Evolutionary conservation across 2,797 vertebrate genomes (phyloP).

Genomic region (Oryzias sinensis): DNA sequence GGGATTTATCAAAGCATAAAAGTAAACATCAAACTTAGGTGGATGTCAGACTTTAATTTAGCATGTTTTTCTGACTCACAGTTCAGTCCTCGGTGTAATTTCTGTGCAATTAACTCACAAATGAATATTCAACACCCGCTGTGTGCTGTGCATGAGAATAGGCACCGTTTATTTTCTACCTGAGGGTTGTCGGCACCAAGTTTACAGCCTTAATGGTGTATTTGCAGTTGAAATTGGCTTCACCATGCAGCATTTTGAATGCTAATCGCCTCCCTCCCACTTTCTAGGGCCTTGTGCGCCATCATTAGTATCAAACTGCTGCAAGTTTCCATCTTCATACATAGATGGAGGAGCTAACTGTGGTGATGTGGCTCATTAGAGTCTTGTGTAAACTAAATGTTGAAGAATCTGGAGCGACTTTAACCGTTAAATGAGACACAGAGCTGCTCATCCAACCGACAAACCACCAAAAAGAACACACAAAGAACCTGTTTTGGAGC

Average conservation of each 20-base stretch:
- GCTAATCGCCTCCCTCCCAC: constrained; percentile 1
- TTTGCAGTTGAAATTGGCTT: constrained; percentile 27
- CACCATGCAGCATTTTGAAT: constrained; percentile 35
- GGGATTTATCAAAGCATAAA: neutral
- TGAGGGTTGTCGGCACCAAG: constrained; percentile 20
- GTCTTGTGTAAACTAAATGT: constrained; percentile 2
- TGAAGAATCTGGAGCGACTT: constrained; percentile 14
- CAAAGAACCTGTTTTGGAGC: constrained; percentile 13
- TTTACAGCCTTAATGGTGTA: constrained; percentile 35
- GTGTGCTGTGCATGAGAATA: constrained; percentile 29
- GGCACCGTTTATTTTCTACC: constrained; percentile 35
- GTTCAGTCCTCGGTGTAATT: constrained; percentile 24
- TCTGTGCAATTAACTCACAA: constrained; percentile 32
- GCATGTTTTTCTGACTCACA: constrained; percentile 13
- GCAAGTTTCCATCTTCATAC: constrained; percentile 3
- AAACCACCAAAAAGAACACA: constrained; percentile 16
- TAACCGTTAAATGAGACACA: constrained; percentile 23
- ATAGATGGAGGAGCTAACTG: constrained; percentile 9
- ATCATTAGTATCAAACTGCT: constrained; percentile 4
- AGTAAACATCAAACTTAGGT: neutral
- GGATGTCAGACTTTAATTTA: constrained; percentile 12
- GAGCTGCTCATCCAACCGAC: constrained; percentile 1
- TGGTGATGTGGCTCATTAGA: constrained; percentile 31
- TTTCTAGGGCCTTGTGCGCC: constrained; percentile 1
- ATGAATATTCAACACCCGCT: constrained; percentile 44